These are phyloP conservation scores for Oreochromis grahami DNA, from an alignment of 2,797 vertebrate genomes.

Conservation along the genomic window DNA sequence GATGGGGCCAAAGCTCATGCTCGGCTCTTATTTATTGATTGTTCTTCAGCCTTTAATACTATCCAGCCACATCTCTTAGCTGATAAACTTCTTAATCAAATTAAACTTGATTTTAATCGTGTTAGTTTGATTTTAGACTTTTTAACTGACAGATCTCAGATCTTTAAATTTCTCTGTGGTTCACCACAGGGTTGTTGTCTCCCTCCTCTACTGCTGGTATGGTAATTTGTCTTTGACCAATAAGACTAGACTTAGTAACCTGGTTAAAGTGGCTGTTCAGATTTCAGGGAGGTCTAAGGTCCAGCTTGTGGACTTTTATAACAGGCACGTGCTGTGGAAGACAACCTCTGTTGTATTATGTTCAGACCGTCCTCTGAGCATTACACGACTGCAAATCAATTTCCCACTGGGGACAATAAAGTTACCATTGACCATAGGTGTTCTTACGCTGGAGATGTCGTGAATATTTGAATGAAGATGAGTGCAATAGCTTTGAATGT, in stretches of 20 bases:
- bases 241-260: not conserved
- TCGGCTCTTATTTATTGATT: not conserved
- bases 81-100: accelerated
- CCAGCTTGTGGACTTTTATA: not conserved
- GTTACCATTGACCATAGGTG: accelerated
- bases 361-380: not conserved
- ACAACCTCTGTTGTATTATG: not conserved
- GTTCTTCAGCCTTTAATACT: not conserved
- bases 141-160: not conserved
- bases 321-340: accelerated
- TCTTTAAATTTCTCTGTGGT: not conserved
- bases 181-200: not conserved
- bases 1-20: not conserved
- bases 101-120: not conserved
- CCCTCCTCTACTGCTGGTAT: not conserved
- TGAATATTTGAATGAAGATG: not conserved
- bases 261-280: not conserved
- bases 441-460: accelerated
- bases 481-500: not conserved
- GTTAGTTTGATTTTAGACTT: not conserved
- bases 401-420: not conserved
- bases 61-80: not conserved
- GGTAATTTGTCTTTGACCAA: not conserved
- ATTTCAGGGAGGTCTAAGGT: not conserved
- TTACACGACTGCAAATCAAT: not conserved